A percentile compares a stretch with the other conserved stretches of the same genome.
Conservation (phyloP, 2,888 invertebrate species). For the Brachyptera putata region DNA sequence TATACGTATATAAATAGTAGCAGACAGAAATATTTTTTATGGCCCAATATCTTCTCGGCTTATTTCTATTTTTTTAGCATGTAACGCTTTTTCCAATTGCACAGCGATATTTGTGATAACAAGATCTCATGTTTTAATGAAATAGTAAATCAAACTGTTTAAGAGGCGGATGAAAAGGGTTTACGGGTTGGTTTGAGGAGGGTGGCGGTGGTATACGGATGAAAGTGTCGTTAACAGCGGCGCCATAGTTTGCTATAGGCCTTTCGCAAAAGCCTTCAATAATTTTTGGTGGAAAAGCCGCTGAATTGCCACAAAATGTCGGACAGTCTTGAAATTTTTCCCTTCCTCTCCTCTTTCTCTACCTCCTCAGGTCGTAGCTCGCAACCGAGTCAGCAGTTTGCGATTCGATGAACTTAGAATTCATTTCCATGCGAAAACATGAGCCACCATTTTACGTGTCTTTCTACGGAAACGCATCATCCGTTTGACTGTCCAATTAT, state of each 20-base stretch:
- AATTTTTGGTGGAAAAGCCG: constrained; percentile 15
- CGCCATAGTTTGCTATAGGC: constrained; percentile 1
- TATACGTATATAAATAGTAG: too few species aligned
- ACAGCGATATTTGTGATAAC: too few species aligned
- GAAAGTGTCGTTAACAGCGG: constrained; percentile 2
- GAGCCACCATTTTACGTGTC: constrained; percentile 4
- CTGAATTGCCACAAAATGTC: constrained; percentile 20
- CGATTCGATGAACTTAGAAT: constrained; percentile 15
- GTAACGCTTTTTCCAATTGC: too few species aligned
- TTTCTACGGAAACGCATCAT: constrained; percentile 16
- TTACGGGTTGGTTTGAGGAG: not conserved
- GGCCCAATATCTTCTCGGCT: too few species aligned
- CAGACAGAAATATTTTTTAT: too few species aligned
- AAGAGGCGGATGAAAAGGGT: not conserved
- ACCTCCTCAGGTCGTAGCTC: not conserved
- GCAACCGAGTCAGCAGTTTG: constrained; percentile 9
- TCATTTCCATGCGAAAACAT: constrained; percentile 27
- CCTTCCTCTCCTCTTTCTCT: not conserved
- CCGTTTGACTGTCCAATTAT: constrained; percentile 25
- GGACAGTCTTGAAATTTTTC: not conserved
- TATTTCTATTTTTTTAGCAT: too few species aligned
- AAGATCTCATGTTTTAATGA: not conserved
- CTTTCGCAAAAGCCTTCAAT: constrained; percentile 15
- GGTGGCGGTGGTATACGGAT: not conserved
- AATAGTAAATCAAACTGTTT: not conserved